Base-by-base conservation (phyloP, 2,113 vertebrate genomes). In the Petrocephalus zakoni region DNA sequence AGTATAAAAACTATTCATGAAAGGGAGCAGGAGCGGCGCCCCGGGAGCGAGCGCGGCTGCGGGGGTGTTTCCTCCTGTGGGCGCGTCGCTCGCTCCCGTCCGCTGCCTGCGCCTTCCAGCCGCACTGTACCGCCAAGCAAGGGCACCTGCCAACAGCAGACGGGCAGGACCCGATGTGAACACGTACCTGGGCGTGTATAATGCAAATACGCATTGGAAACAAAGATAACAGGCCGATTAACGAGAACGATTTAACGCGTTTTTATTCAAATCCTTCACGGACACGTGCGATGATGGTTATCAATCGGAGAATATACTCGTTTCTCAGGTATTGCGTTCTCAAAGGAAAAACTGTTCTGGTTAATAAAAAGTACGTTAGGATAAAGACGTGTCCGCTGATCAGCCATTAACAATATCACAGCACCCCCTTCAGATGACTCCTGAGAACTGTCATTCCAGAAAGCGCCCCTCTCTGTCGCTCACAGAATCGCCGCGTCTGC, bases 381-480 rank as follows among this genome's bases (percentile, higher is more conserved):
- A 78, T 78, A 42, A 42, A 78, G 13, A 11, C 51, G 25, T 75
- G 87, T 68, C 21, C 51, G 55, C 19, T 42, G 9, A 34, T 42
- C 68, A 5, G 4, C 49, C 2, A 83, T 89, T 78, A 61, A 84
- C 56, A 68, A 52, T 68, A 61, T 75, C 88, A 89, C 88, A 89
- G 88, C 83, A 53, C 88, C 88, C 88, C 83, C 88, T 86, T 53
- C 83, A 89, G 88, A 17, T 53, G 13, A 46, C 52, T 37, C 25
- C 25, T 42, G 22, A 72, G 25, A 52, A 86, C 52, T 81, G 46
- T 56, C n/a, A 34, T 53, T 83, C 46, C 37, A 22, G 22, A 4
- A 49, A 22, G 19, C 5, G 52, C 5, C 17, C 17, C 8, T 75
- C 64, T 87, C 29, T 25, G 17, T 9, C 34, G 11, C 25, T 4